Evolutionary conservation across 2,113 vertebrate species (phyloP), one percentile per base, ranked within the genome.

Genomic region (Eublepharis macularius): DNA sequence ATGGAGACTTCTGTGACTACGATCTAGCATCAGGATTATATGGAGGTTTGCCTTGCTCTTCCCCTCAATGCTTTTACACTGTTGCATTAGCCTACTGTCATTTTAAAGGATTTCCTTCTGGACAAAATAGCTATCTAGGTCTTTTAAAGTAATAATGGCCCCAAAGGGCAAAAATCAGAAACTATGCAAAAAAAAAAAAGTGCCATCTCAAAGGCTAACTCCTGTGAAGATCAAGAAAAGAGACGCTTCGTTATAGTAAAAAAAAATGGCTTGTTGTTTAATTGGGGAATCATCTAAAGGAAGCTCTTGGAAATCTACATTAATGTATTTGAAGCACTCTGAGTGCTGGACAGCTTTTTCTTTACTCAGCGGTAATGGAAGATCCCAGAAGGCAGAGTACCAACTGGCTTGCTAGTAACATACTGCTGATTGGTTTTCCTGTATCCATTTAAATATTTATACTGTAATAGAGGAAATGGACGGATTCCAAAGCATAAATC

Each of bases 381-480:
- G 75, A 76, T 76, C 49, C 16, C 49, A 54, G 75, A 54, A 54
- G 49, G 45, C 47, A 34, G 34, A 54, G 47, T 54, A 54, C 75
- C 19, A 51, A 36, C 49, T 47, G 43, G 54, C 63, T 21, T 83
- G 63, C 34, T 65, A 47, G 41, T 76, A 69, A 11, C 76, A 26
- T 69, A 54, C 60, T 70, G 82, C 72, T 85, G 77, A 81, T 81
- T 51, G 69, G n/a, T 78, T 65, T 70, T 66, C 78, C 32, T 60
- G 79, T 73, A 54, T 34, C 49, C 7, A 19, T 69, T 76, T 76
- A 76, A 76, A 76, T 54, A 76, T 76, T 66, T 66, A 66, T 80
- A 36, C 78, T 57, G 12, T 80, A 80, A 60, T 43, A 80, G 57
- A 39, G 41, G 41, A 66, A 63, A 41, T 63, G 75, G 75, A 70